These are phyloP conservation scores for Xylophagus ater DNA, from an alignment of 2,888 invertebrate species.

Conservation along the genomic window DNA sequence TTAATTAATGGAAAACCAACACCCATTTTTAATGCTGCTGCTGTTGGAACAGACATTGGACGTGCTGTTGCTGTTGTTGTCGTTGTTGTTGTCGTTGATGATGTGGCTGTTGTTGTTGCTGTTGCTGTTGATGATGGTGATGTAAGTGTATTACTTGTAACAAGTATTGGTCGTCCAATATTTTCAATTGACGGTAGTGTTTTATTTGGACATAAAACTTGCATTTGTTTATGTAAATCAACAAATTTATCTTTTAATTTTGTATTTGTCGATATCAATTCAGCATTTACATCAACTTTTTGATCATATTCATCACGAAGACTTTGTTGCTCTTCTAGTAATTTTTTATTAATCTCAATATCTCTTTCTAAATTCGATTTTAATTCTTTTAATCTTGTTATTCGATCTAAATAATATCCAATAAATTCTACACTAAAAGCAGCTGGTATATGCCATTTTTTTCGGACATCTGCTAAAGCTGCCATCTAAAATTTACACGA, in stretches of 20 bases:
- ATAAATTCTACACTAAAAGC: conserved; percentile 92
- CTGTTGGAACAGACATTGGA: conserved; percentile 67
- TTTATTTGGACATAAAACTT: conserved; percentile 49
- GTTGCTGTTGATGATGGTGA: conserved; percentile 10
- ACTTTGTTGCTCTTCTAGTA: conserved; percentile 66
- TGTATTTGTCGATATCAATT: conserved; percentile 49
- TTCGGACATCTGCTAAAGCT: conserved; percentile 72
- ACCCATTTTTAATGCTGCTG: conserved; percentile 76
- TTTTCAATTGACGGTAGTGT: conserved; percentile 47
- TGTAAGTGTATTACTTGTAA: conserved; percentile 30
- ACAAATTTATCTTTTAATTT: conserved; percentile 49
- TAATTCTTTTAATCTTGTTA: conserved; percentile 67
- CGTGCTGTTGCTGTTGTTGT: too few species aligned
- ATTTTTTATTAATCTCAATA: conserved; percentile 57
- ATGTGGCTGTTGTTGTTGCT: conserved; percentile 1
- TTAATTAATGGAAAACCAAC: conserved; percentile 71
- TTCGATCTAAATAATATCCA: conserved; percentile 84
- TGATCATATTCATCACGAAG: conserved; percentile 68
- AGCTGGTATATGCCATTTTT: conserved; percentile 89
- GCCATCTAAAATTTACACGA: conserved; percentile 42
- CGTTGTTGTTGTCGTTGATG: too few species aligned
- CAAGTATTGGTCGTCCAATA: conserved; percentile 39
- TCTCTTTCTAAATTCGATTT: conserved; percentile 65
- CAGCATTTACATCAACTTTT: conserved; percentile 50
- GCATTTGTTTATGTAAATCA: conserved; percentile 51